phyloP scores from a whole-genome alignment of 1,140 invertebrate species.

The Drosophila guanche region DNA sequence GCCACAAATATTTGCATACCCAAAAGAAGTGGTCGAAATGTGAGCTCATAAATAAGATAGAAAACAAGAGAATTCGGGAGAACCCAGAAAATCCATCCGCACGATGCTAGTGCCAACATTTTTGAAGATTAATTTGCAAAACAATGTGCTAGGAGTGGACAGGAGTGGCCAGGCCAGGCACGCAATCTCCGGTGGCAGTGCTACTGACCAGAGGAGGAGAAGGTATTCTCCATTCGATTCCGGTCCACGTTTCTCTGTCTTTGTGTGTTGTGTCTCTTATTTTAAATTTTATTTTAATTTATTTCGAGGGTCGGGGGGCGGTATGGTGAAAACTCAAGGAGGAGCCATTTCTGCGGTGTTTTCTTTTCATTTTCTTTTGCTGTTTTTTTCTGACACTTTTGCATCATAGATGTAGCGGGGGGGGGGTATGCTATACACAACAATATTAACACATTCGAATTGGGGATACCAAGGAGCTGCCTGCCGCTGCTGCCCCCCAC shows the following conservation, averaged over 20 bases:
- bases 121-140: conserved; percentile 64
- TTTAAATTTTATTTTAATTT: conserved; percentile 62
- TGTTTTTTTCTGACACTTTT: conserved; percentile 31
- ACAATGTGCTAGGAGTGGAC: conserved; percentile 45
- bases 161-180: conserved; percentile 19
- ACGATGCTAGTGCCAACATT: too few species aligned
- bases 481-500: too few species aligned
- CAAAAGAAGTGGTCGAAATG: conserved; percentile 46
- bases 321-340: conserved; percentile 19
- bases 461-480: conserved; percentile 5
- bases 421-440: conserved; percentile 22
- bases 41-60: conserved; percentile 49
- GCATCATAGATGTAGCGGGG: conserved; percentile 2
- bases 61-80: background rate
- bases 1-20: conserved; percentile 62
- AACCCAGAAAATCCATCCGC: too few species aligned
- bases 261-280: background rate
- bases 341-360: conserved; percentile 54
- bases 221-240: conserved; percentile 22
- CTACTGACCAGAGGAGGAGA: conserved; percentile 7
- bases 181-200: conserved; percentile 42
- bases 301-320: conserved; percentile 16
- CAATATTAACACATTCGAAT: conserved; percentile 56
- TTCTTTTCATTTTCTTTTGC: conserved; percentile 65
- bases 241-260: conserved; percentile 43